phyloP scores from a whole-genome alignment of 2,797 vertebrate species.

The Helostoma temminkii region DNA sequence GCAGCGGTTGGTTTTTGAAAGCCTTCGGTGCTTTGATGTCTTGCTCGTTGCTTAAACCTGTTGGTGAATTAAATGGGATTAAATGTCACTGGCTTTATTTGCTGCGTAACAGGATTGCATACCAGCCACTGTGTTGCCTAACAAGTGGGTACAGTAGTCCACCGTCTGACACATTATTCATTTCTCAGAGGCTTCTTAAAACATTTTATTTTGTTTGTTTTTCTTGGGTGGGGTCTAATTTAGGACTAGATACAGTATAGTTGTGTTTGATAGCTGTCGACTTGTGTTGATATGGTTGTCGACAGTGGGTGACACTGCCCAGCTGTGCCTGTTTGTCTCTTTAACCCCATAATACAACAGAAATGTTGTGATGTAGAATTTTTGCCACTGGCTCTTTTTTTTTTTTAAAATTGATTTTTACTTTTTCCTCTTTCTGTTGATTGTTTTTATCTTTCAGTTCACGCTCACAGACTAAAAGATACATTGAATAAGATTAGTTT shows the following conservation, averaged over 20 bases:
- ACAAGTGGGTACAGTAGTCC: conserved; percentile 34
- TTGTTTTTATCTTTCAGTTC: background rate
- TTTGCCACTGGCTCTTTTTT: too few species aligned
- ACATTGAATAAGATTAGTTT: too few species aligned
- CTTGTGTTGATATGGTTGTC: too few species aligned
- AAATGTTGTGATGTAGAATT: too few species aligned
- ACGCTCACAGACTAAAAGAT: too few species aligned
- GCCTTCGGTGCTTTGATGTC: conserved; percentile 31
- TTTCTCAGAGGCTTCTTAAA: conserved; percentile 23
- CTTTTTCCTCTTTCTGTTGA: too few species aligned
- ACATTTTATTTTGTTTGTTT: background rate
- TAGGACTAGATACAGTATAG: background rate
- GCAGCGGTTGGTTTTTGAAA: conserved; percentile 7
- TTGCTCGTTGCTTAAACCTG: conserved; percentile 59
- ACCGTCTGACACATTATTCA: conserved; percentile 38
- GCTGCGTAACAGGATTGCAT: conserved; percentile 73
- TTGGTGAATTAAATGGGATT: conserved; percentile 78
- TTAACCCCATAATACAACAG: conserved; percentile 18
- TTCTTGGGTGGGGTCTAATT: too few species aligned
- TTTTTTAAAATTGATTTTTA: too few species aligned
- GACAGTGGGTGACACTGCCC: background rate
- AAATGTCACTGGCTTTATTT: conserved; percentile 75
- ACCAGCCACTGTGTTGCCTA: conserved; percentile 48
- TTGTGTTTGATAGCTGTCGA: too few species aligned
- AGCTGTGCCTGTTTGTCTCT: background rate